A percentile compares a stretch with the other conserved stretches of the same genome.
Evolutionary conservation across 2,797 vertebrate species (phyloP).

Genomic region (Fratercula arctica): DNA sequence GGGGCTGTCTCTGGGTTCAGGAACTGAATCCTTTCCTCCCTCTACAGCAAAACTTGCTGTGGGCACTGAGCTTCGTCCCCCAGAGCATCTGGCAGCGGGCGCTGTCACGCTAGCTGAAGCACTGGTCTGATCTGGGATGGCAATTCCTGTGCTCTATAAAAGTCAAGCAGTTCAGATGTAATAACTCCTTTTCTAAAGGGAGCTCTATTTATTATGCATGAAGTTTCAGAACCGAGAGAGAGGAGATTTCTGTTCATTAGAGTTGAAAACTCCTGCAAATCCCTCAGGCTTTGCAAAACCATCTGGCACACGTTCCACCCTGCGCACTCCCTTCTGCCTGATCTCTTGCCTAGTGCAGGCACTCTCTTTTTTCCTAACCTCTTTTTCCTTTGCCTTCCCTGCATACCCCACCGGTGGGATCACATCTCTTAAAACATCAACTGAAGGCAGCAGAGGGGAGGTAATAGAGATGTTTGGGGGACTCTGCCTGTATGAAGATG

Average conservation of each 20-base stretch:
- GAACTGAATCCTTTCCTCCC: background rate
- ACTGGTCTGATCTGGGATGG: constrained; percentile 1
- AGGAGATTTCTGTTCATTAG: constrained; percentile 67
- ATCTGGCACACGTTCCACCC: constrained; percentile 47
- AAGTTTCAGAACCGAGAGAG: constrained; percentile 61
- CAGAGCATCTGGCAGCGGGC: background rate
- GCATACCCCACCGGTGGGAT: background rate
- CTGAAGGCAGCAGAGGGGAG: background rate
- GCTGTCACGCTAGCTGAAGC: background rate
- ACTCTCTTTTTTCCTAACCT: background rate
- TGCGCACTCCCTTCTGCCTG: constrained; percentile 4
- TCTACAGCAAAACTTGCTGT: background rate
- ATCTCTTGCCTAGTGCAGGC: background rate
- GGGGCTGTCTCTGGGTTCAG: background rate
- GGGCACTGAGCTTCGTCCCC: background rate
- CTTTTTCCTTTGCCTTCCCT: background rate
- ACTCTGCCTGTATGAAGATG: background rate
- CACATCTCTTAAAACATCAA: background rate
- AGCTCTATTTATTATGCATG: constrained; percentile 60
- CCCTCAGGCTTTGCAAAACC: constrained; percentile 60
- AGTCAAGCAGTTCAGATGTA: constrained; percentile 49
- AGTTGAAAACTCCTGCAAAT: constrained; percentile 67
- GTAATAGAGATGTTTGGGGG: background rate
- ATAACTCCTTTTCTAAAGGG: constrained; percentile 45
- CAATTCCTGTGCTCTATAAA: background rate